Evolutionary conservation across 2,888 invertebrate genomes (phyloP).

Genomic region (Lutraria lutraria): DNA sequence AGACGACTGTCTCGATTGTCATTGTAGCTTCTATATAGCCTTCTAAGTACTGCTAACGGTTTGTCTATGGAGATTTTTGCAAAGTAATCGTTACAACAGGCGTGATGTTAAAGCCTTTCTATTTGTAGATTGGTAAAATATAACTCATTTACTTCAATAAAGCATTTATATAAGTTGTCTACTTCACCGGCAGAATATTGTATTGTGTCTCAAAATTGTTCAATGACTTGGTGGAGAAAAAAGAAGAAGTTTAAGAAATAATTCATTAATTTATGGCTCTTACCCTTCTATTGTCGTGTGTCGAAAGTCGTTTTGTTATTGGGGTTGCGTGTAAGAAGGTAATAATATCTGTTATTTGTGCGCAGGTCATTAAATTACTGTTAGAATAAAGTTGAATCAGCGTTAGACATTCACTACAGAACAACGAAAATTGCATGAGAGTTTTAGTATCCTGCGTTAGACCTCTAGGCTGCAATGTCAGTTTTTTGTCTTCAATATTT

Average conservation of each 20-base stretch:
- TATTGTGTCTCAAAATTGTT: neutral
- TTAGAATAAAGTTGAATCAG: constrained; percentile 36
- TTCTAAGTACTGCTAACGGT: too few species aligned
- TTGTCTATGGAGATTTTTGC: neutral
- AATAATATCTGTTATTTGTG: constrained; percentile 48
- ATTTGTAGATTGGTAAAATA: neutral
- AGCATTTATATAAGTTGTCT: neutral
- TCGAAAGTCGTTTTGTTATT: constrained; percentile 26
- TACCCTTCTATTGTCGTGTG: constrained; percentile 42
- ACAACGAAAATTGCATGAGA: neutral
- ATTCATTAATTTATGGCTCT: constrained; percentile 58
- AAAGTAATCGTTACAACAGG: neutral
- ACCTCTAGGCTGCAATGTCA: constrained; percentile 20
- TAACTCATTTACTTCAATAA: neutral
- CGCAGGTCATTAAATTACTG: constrained; percentile 43
- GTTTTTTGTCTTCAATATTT: neutral
- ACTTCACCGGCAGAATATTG: neutral
- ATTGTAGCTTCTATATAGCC: neutral
- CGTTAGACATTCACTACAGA: constrained; percentile 26
- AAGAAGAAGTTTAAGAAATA: constrained; percentile 48
- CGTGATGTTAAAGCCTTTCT: neutral
- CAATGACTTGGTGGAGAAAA: neutral
- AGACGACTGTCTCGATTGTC: neutral
- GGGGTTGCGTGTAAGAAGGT: constrained; percentile 32
- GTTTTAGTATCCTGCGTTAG: neutral